A percentile compares a stretch with the other conserved stretches of the same genome.
These are phyloP conservation scores for Melospiza georgiana DNA, from an alignment of 2,113 vertebrate species.

Conservation along the genomic window DNA sequence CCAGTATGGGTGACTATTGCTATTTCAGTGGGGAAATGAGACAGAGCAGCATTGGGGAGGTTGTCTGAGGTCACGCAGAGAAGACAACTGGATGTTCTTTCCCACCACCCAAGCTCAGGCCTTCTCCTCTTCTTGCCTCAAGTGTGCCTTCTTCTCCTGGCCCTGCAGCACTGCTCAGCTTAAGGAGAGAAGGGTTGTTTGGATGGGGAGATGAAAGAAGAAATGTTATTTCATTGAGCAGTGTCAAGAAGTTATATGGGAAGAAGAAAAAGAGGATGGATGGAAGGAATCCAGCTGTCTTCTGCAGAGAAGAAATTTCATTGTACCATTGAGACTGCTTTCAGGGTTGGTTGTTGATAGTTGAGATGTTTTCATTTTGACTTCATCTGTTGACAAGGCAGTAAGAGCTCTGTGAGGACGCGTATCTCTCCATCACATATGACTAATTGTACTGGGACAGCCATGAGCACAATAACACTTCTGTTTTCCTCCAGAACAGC, in stretches of 20 bases:
- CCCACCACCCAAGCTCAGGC: background rate
- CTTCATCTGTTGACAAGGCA: constrained; percentile 29
- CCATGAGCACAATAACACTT: background rate
- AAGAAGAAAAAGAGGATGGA: background rate
- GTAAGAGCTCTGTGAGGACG: background rate
- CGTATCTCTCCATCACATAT: constrained; percentile 38
- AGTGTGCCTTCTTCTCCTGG: background rate
- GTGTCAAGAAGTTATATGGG: background rate
- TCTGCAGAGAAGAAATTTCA: background rate
- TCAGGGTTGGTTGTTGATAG: constrained; percentile 13
- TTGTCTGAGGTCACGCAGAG: background rate
- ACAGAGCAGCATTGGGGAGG: background rate
- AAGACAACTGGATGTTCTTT: background rate
- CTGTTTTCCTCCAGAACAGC: constrained; percentile 37
- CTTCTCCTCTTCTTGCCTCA: background rate
- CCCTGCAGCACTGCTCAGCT: background rate
- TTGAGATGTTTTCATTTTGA: constrained; percentile 47
- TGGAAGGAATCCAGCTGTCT: background rate
- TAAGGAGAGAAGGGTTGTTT: background rate
- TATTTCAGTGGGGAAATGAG: background rate
- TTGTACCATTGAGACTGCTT: background rate
- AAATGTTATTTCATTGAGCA: background rate
- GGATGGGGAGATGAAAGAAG: background rate
- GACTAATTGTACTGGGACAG: constrained; percentile 55
- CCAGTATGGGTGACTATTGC: background rate